These are phyloP conservation scores for Dendrolimus kikuchii DNA, from an alignment of 1,140 invertebrate species.

Conservation along the genomic window DNA sequence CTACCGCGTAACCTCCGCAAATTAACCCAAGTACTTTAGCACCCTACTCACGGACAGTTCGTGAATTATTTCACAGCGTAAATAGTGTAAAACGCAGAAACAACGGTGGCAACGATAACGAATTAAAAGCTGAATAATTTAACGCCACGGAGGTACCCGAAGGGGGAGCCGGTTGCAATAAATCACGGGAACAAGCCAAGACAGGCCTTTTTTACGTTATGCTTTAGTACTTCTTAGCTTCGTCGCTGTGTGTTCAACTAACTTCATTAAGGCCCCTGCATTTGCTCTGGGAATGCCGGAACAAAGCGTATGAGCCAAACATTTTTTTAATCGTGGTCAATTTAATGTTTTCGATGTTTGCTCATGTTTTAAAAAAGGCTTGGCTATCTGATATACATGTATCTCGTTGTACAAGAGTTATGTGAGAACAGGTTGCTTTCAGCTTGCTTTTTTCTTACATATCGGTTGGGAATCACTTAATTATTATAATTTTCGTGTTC, in stretches of 20 bases:
- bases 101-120: conserved; percentile 60
- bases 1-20: conserved; percentile 20
- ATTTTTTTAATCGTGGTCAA: conserved; percentile 40
- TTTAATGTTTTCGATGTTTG: conserved; percentile 37
- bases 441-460: conserved; percentile 13
- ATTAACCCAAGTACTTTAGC: conserved; percentile 27
- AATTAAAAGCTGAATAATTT: conserved; percentile 73
- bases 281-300: conserved; percentile 41
- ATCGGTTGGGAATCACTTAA: conserved; percentile 5
- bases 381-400: conserved; percentile 31
- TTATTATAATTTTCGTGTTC: neutral
- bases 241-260: conserved; percentile 44
- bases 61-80: conserved; percentile 60
- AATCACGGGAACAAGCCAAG: conserved; percentile 57
- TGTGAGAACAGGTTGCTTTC: conserved; percentile 34
- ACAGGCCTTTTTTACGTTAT: conserved; percentile 64
- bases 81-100: conserved; percentile 64
- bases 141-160: conserved; percentile 56
- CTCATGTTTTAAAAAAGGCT: conserved; percentile 17
- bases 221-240: conserved; percentile 57
- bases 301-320: conserved; percentile 34
- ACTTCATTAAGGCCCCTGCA: conserved; percentile 47
- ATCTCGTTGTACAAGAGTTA: conserved; percentile 32
- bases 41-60: conserved; percentile 28
- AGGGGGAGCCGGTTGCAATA: conserved; percentile 46